Base-by-base conservation (phyloP, 2,797 vertebrate species). In the Mus caroli region DNA sequence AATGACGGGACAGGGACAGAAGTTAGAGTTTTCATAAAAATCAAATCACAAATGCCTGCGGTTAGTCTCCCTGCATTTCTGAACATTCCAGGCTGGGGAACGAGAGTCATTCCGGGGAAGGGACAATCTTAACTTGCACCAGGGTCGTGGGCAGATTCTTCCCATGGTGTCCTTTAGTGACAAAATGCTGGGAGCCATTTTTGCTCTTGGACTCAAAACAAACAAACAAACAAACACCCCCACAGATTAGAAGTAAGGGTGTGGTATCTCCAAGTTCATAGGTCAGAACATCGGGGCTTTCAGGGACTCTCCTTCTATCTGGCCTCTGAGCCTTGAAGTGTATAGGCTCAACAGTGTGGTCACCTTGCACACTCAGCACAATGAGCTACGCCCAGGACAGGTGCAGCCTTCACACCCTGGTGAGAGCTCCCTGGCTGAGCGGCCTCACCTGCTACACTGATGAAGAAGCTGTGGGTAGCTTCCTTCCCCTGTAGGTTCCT, bases 401-500 rank as follows among this genome's bases (percentile, higher is more conserved):
- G 12, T 4, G 50, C 54, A 28, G 82, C 54, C 34, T 46, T 71
- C 34, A 3, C 12, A 14, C 37, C 13, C 13, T 19, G 40, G 15
- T 0, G 31, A 67, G 46, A 6, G 69, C 37, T 67, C 67, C 3
- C 17, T 9, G 24, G 78, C 75, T 17, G 0, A 0, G 12, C 43
- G 0, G 2, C 11, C 96, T 98, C 98, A 99, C 99, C 99, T 99
- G 99, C 99, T 85, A 99, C 98, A 83, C 98, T 98, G 88, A 99
- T 97, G 94, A 98, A 98, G 97, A 99, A 98, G 91, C 97, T 98
- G 97, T 99, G 98, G 4, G 98, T 97, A 89, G 98, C 99, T 28
- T 88, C 98, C 93, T 99, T 98, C 7, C 99, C 99, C 50, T 94
- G 97, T 0, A 96, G 92, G 0, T 98, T 98, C 97, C 98, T 99